Evolutionary conservation across 2,113 vertebrate genomes (phyloP).

Genomic region (Onychostruthus taczanowskii): DNA sequence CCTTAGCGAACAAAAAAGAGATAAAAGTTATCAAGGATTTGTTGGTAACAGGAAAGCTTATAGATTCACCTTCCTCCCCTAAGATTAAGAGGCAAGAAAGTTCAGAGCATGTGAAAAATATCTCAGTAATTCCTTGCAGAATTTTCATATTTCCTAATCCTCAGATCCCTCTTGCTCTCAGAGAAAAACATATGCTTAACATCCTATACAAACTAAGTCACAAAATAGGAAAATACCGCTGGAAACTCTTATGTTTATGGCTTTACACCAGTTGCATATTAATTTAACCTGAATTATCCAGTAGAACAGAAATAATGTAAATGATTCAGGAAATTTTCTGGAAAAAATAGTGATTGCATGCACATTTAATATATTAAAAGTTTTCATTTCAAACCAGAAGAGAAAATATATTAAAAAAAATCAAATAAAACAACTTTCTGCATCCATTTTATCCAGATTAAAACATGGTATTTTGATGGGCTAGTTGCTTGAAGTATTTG

Average conservation of each 20-base stretch:
- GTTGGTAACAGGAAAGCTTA: not conserved
- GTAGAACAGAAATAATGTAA: not conserved
- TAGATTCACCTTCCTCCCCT: not conserved
- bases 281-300: not conserved
- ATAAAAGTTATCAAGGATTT: not conserved
- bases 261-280: not conserved
- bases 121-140: not conserved
- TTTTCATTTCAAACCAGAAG: not conserved
- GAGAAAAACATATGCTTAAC: not conserved
- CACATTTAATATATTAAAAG: not conserved
- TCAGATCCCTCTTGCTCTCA: not conserved
- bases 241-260: not conserved
- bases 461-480: not conserved
- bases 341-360: not conserved
- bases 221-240: not conserved
- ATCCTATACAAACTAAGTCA: not conserved
- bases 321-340: not conserved
- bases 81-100: not conserved
- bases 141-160: not conserved
- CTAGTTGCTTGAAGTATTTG: not conserved
- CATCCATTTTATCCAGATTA: not conserved
- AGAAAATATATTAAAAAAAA: not conserved
- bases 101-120: not conserved
- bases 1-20: not conserved
- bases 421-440: not conserved